These are phyloP conservation scores for Microcebus griseorufus DNA, from an alignment of 2,113 vertebrate genomes.

Conservation along the genomic window DNA sequence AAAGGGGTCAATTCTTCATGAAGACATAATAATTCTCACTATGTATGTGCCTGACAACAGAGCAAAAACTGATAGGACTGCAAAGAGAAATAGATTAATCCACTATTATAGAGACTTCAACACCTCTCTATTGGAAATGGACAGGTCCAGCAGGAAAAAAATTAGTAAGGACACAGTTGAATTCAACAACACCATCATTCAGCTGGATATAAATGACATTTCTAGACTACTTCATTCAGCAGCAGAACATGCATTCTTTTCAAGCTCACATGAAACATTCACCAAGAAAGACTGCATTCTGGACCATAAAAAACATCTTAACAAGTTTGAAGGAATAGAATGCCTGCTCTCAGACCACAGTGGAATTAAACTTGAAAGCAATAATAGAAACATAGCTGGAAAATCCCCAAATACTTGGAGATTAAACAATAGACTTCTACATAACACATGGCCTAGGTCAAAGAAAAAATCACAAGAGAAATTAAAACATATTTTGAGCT, in stretches of 20 bases:
- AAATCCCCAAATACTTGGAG: not conserved
- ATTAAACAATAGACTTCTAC: not conserved
- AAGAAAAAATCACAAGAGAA: not conserved
- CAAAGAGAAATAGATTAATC: not conserved
- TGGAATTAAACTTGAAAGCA: not conserved
- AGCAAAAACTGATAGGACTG: not conserved
- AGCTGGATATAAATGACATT: not conserved
- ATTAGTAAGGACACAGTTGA: not conserved
- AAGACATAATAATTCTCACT: not conserved
- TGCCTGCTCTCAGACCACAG: not conserved
- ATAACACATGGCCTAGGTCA: not conserved
- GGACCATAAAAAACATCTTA: not conserved
- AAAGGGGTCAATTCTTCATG: not conserved
- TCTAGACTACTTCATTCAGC: not conserved
- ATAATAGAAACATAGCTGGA: not conserved
- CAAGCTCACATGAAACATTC: not conserved
- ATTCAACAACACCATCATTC: not conserved
- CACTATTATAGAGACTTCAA: not conserved
- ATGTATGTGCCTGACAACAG: not conserved
- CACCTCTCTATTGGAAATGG: not conserved
- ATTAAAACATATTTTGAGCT: too few relatives aligned
- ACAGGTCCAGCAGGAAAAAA: not conserved
- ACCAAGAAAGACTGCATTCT: not conserved
- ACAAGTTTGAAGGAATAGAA: not conserved
- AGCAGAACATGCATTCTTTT: not conserved